Evolutionary conservation across 1,140 invertebrate species (phyloP), one percentile per base, ranked within the genome.

Genomic region (Hesperophylax magnus): DNA sequence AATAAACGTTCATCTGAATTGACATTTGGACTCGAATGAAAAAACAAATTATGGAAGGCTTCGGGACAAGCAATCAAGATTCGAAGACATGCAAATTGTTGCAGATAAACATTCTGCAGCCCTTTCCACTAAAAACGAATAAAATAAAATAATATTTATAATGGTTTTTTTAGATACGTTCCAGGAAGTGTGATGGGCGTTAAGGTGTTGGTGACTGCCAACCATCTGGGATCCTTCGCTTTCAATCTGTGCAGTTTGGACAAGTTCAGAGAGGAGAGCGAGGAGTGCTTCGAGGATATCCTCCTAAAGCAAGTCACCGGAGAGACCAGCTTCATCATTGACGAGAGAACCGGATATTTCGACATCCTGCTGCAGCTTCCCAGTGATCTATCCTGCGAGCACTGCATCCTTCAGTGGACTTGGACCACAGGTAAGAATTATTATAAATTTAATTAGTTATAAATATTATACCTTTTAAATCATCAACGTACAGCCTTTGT

Each of bases 381-480:
- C 0, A 18, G 81, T 3, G 85, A 84, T 47, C 34, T 75, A 22
- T 89, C 86, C 0, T 91, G 93, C 85, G 65, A 90, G 14, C 90
- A 91, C 17, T 94, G 93, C 82, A 91, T 93, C 1, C 82, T 94
- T 0, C 90, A 93, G 82, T 94, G 93, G 93, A 90, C 90, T 58
- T 94, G 93, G 82, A 81, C 72, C n/a, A 80, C 86, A 85, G 76
- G 88, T 89, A 54, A 67, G 17, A 14, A 34, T 31, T 65, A 6
- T 17, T 2, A 24, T 27, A 11, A 22, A 9, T 11, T 24, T 24
- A 9, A 22, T n/a, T n/a, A n/a, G n/a, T n/a, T n/a, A n/a, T n/a
- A n/a, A n/a, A n/a, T n/a, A n/a, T n/a, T n/a, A n/a, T n/a, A n/a
- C n/a, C n/a, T n/a, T n/a, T n/a, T n/a, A n/a, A n/a, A n/a, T n/a